Base-by-base conservation (phyloP, 2,888 invertebrate genomes). In the Chymomyza fuscimana region DNA sequence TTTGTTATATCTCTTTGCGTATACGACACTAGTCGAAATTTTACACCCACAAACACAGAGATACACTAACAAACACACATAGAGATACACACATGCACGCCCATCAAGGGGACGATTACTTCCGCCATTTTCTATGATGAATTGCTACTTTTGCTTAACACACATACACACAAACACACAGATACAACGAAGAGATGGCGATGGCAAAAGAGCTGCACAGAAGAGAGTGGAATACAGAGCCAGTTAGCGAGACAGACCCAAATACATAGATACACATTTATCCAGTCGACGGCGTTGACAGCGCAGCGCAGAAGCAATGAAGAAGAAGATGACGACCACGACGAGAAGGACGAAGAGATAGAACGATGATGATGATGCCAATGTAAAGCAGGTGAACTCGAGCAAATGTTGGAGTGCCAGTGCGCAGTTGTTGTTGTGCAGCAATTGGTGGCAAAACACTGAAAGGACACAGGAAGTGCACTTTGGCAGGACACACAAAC, bases 121-220 rank as follows among this genome's bases (percentile, higher is more conserved):
- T 83, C 88, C 90, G 90, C 90, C 90, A 90, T 90, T 90, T 90
- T 90, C 90, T 89, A 89, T 90, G 90, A 90, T 90, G 90, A 90
- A 90, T 90, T 90, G 89, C 89, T 86, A 80, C 88, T 84, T 86
- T 84, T 80, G 77, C 77, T 83, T 77, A 86, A 68, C 73, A 78
- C 76, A 69, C 63, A 69, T 66, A 75, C 71, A 25, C 25, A 25
- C 25, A 22, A 1, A 22, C 32, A 32, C 32, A 32, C 5, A 9
- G 32, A 32, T 32, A 32, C 32, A 32, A 9, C 32, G 32, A 5
- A 51, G 50, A 58, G 25, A 5, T 0, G 58, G 40, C 40, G 25
- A 15, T 58, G 58, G 32, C 32, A 7, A 32, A 32, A 7, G 65
- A 80, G 86, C 87, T 83, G 83, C 83, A 87, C 87, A 87, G 74